These are phyloP conservation scores for Crocidura indochinensis DNA, from an alignment of 2,797 vertebrate genomes.

Conservation along the genomic window DNA sequence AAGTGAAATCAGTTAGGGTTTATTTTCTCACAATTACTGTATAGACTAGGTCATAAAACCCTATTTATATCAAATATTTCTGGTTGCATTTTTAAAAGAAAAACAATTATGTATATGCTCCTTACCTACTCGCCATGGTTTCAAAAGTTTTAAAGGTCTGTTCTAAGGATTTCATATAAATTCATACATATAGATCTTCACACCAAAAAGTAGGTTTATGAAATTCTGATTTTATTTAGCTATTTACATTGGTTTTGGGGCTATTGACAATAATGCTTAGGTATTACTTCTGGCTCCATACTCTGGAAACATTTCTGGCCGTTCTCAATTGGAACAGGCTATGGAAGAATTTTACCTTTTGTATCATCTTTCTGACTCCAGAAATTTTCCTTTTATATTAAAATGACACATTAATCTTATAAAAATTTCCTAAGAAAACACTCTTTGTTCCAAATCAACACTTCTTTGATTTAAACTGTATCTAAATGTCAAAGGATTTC, in stretches of 20 bases:
- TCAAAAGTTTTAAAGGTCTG: neutral
- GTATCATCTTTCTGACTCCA: neutral
- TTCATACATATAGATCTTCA: neutral
- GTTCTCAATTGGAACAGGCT: too few relatives aligned
- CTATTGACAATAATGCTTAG: too few relatives aligned
- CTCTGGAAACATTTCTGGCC: too few relatives aligned
- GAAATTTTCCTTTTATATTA: slow-evolving; percentile 23
- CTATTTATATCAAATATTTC: neutral
- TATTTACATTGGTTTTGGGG: too few relatives aligned
- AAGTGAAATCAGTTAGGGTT: neutral
- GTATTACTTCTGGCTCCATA: too few relatives aligned
- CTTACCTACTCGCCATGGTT: neutral
- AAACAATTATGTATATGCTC: slow-evolving; percentile 47
- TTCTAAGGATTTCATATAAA: slow-evolving; percentile 35
- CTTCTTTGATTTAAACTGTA: slow-evolving; percentile 29
- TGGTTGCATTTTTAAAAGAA: slow-evolving; percentile 6
- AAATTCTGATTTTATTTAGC: too few relatives aligned
- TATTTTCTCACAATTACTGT: slow-evolving; percentile 47
- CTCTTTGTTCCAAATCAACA: neutral
- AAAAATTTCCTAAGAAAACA: slow-evolving; percentile 47
- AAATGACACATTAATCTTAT: slow-evolving; percentile 45
- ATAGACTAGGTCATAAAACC: slow-evolving; percentile 29
- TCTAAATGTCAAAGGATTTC: slow-evolving; percentile 20
- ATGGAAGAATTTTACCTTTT: too few relatives aligned
- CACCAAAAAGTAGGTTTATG: too few relatives aligned